Conservation (phyloP, 2,113 vertebrate genomes). For the Andinoacara biseriatus region DNA sequence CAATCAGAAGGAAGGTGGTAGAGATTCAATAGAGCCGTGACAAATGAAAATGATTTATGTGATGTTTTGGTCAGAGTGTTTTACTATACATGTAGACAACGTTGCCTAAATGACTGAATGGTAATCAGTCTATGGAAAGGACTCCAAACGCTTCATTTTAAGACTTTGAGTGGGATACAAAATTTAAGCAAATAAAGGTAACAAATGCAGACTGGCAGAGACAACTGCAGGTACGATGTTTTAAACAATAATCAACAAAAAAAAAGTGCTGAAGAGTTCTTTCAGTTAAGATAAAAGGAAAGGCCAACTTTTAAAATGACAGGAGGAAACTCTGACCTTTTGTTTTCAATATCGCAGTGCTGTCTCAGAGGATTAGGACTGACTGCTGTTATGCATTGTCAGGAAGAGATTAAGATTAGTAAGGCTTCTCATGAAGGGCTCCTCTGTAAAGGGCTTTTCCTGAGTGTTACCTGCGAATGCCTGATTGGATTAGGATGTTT, state of each 20-base stretch:
- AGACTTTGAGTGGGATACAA: neutral
- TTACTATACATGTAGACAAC: neutral
- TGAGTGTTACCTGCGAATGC: neutral
- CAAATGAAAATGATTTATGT: constrained; percentile 8
- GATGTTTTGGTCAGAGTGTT: neutral
- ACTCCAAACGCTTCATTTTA: neutral
- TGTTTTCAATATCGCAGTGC: neutral
- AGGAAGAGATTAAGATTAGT: constrained; percentile 1
- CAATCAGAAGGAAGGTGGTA: neutral
- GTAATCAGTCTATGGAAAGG: neutral
- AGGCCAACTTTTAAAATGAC: neutral
- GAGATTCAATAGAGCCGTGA: constrained; percentile 10
- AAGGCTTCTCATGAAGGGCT: neutral
- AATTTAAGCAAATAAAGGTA: neutral
- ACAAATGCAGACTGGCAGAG: neutral
- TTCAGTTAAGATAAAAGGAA: neutral
- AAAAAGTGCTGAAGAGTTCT: neutral
- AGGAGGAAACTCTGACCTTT: neutral
- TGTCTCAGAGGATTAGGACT: neutral
- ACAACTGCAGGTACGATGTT: neutral
- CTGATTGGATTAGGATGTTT: neutral
- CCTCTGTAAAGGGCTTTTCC: neutral
- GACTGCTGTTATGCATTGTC: neutral
- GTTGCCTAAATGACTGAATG: neutral
- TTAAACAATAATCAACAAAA: neutral